Conservation (phyloP, 1,140 invertebrate species). For the Micrasema longulum region DNA sequence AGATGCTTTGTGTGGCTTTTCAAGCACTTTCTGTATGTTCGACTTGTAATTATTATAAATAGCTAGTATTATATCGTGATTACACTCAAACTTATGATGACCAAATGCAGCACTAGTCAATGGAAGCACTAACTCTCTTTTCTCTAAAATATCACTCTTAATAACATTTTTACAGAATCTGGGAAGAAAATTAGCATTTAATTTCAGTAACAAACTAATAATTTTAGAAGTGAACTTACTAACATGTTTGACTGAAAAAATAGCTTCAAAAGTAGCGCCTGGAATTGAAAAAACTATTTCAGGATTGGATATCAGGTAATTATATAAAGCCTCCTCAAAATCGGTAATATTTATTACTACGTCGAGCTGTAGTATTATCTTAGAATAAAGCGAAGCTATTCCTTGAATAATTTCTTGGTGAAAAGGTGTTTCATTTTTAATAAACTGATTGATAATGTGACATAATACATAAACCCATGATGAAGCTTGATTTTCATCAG, state of each 20-base stretch:
- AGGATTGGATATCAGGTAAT: conserved; percentile 72
- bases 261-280: conserved; percentile 65
- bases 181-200: conserved; percentile 62
- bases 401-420: conserved; percentile 58
- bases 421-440: conserved; percentile 56
- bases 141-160: conserved; percentile 60
- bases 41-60: conserved; percentile 71
- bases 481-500: conserved; percentile 64
- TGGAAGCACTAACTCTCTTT: conserved; percentile 72
- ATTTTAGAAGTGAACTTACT: conserved; percentile 68
- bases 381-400: conserved; percentile 59
- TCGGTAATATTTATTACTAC: conserved; percentile 63
- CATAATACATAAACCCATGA: conserved; percentile 61
- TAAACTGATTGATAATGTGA: conserved; percentile 60
- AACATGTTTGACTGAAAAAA: conserved; percentile 61
- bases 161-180: conserved; percentile 64
- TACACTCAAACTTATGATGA: conserved; percentile 59
- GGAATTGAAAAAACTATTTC: conserved; percentile 66
- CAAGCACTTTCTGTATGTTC: conserved; percentile 70
- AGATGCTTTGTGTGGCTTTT: conserved; percentile 74
- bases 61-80: conserved; percentile 61
- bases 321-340: conserved; percentile 67
- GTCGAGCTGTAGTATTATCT: conserved; percentile 59
- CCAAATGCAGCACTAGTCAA: conserved; percentile 66
- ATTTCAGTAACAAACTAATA: conserved; percentile 65